These are phyloP conservation scores for Chymomyza costata DNA, from an alignment of 1,140 invertebrate species.

Conservation along the genomic window DNA sequence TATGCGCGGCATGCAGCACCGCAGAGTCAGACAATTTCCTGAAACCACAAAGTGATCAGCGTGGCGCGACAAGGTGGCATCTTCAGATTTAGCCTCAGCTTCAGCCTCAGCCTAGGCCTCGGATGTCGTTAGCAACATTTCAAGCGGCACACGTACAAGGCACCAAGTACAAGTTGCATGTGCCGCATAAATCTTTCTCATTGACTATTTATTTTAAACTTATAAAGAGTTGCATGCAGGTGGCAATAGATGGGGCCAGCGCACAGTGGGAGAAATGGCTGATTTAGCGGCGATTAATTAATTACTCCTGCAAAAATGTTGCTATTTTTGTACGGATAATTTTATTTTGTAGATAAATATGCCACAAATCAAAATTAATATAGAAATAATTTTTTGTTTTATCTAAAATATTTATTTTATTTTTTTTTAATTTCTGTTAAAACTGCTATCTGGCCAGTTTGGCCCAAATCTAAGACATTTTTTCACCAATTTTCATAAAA, in stretches of 20 bases:
- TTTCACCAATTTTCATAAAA: too few relatives aligned
- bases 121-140: conserved; percentile 16
- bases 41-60: conserved; percentile 34
- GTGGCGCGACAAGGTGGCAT: conserved; percentile 51
- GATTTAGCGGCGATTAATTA: too few relatives aligned
- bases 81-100: conserved; percentile 30
- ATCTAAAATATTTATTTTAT: too few relatives aligned
- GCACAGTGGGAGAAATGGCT: too few relatives aligned
- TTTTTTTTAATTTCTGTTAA: too few relatives aligned
- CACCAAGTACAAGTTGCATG: conserved; percentile 43
- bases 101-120: conserved; percentile 14
- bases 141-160: conserved; percentile 33
- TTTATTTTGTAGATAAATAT: too few relatives aligned
- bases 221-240: conserved; percentile 38
- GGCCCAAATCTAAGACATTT: too few relatives aligned
- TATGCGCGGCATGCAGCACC: conserved; percentile 14
- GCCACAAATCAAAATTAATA: too few relatives aligned
- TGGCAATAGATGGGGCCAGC: conserved; percentile 8
- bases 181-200: conserved; percentile 60
- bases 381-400: too few relatives aligned
- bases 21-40: conserved; percentile 54
- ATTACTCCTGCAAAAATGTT: too few relatives aligned
- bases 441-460: too few relatives aligned
- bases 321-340: too few relatives aligned
- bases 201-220: conserved; percentile 55